Base-by-base conservation (phyloP, 2,797 vertebrate species). In the Mionectes olivaceus region DNA sequence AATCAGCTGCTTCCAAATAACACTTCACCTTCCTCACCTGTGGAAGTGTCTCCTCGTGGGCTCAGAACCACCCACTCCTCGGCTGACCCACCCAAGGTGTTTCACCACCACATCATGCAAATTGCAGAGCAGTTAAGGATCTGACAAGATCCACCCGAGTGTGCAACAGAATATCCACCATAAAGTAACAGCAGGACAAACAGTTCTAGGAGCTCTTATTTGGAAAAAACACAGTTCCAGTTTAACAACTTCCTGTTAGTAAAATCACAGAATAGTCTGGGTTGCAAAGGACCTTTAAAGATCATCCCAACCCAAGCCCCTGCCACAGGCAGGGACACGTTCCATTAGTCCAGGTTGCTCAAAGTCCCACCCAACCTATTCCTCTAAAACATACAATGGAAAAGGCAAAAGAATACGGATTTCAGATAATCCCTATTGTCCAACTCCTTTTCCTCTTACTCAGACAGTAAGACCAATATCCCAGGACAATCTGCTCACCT, bases 381-480 rank as follows among this genome's bases (percentile, higher is more conserved):
- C 49, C 27, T 7, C 16, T 16, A 17, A 28, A 55, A 44, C 1
- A 4, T 0, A 4, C 19, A 46, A 10, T 4, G 22, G 19, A 46
- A 64, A 24, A 3, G 3, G 32, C 64, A 21, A 44, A 43, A 57
- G 3, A 57, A 14, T 1, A 25, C 0, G 0, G 11, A 57, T 74
- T 78, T 23, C 35, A 63, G 24, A 27, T 23, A 68, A 76, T 21
- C 52, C 44, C 44, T 5, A 9, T 0, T 13, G 27, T 19, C 39
- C 44, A n/a, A 9, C 21, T 25, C 46, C 9, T 9, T 9, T n/a
- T 68, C 10, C 41, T 46, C 37, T 46, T 13, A 35, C 8, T 76
- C 75, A 82, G 32, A 22, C 13, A 32, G 0, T 1, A 37, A 47
- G 2, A 56, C 28, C 3, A 75, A 0, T 32, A 82, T 15, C 80